Conservation (phyloP, 2,888 invertebrate genomes). For the Drosophila suboccidentalis region DNA sequence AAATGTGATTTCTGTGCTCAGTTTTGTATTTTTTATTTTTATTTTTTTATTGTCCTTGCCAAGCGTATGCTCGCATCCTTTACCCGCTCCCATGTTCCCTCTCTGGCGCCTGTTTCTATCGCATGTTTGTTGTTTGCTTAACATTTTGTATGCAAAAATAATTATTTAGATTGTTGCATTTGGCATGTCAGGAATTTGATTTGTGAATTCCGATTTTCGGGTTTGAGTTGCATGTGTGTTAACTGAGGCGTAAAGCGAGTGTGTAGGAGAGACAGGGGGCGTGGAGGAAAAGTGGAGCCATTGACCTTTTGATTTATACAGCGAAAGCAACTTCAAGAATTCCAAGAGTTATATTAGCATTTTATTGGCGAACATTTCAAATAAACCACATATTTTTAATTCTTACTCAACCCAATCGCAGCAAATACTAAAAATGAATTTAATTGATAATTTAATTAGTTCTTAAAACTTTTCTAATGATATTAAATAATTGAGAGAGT, state of each 20-base stretch:
- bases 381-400: conserved; percentile 5
- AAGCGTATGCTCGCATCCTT: conserved; percentile 61
- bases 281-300: not conserved
- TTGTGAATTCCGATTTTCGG: conserved; percentile 41
- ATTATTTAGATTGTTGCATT: conserved; percentile 81
- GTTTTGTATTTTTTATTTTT: conserved; percentile 33
- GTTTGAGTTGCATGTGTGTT: conserved; percentile 44
- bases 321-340: conserved; percentile 9
- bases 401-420: not conserved
- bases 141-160: conserved; percentile 80
- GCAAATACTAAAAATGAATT: not conserved
- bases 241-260: conserved; percentile 19
- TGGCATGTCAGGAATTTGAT: conserved; percentile 58
- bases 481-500: not conserved
- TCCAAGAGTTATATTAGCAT: not conserved
- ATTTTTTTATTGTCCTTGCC: conserved; percentile 42
- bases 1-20: conserved; percentile 75
- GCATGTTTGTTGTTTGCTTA: conserved; percentile 67
- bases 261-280: not conserved
- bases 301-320: conserved; percentile 27
- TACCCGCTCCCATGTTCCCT: conserved; percentile 7
- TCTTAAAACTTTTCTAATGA: not conserved
- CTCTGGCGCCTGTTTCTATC: conserved; percentile 33
- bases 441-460: not conserved
- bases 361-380: not conserved